Evolutionary conservation across 2,888 invertebrate genomes (phyloP).

Genomic region (Prosapia bicincta): DNA sequence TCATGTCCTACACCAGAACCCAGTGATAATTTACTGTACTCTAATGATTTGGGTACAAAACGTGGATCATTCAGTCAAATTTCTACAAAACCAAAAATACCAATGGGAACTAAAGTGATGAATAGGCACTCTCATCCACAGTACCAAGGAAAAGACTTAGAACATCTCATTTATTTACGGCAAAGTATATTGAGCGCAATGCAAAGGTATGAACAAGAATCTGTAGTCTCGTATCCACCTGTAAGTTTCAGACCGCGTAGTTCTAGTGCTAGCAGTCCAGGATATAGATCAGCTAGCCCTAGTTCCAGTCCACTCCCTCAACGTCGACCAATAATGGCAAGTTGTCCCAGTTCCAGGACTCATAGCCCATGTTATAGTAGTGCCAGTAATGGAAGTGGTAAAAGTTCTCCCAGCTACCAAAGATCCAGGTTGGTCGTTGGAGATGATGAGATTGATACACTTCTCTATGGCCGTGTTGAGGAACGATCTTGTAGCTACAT

Average conservation of each 20-base stretch:
- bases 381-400: constrained; percentile 30
- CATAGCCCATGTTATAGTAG: constrained; percentile 36
- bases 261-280: constrained; percentile 34
- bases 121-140: constrained; percentile 35
- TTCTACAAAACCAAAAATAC: constrained; percentile 41
- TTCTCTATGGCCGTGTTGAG: constrained; percentile 38
- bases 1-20: constrained; percentile 44
- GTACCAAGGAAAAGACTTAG: constrained; percentile 37
- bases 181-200: constrained; percentile 42
- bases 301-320: constrained; percentile 17
- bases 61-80: constrained; percentile 34
- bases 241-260: constrained; percentile 33
- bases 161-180: constrained; percentile 42
- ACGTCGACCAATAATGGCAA: constrained; percentile 29
- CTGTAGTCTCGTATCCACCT: constrained; percentile 4
- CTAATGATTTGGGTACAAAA: constrained; percentile 34
- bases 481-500: constrained; percentile 34
- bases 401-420: constrained; percentile 34
- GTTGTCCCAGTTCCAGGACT: constrained; percentile 34
- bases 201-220: constrained; percentile 39
- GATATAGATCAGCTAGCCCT: constrained; percentile 32
- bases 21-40: constrained; percentile 40
- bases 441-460: constrained; percentile 42
- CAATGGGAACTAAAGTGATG: constrained; percentile 44
- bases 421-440: constrained; percentile 32